These are phyloP conservation scores for Merops nubicus DNA, from an alignment of 2,113 vertebrate genomes.

Conservation along the genomic window DNA sequence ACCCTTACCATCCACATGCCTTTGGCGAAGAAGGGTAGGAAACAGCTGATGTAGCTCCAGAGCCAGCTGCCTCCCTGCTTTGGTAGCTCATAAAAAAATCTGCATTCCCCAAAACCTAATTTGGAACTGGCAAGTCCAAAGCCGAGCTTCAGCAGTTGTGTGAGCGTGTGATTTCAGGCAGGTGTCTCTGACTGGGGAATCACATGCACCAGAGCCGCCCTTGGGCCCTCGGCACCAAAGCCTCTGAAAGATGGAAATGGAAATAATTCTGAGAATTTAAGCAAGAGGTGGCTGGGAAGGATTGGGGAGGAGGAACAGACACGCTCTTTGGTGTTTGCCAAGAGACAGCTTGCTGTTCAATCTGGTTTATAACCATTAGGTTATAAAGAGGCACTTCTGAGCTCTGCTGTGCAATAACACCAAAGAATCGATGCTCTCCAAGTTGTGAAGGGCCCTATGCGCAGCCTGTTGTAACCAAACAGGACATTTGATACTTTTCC, in stretches of 20 bases:
- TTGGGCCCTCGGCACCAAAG: neutral
- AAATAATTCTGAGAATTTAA: slow-evolving; percentile 19
- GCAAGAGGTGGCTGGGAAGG: neutral
- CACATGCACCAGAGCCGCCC: neutral
- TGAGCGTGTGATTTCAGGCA: neutral
- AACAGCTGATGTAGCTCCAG: neutral
- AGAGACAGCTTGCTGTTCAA: slow-evolving; percentile 49
- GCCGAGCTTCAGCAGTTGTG: accelerated
- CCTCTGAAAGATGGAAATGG: neutral
- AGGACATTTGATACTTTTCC: neutral
- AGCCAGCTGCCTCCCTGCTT: neutral
- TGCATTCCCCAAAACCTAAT: neutral
- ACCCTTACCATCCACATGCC: neutral
- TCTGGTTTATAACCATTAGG: slow-evolving; percentile 50
- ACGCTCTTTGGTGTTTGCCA: slow-evolving; percentile 13
- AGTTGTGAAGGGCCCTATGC: neutral
- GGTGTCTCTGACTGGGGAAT: neutral
- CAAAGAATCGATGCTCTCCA: neutral
- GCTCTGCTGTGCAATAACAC: neutral
- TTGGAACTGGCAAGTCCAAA: neutral
- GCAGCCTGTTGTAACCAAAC: neutral
- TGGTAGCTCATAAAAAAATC: neutral
- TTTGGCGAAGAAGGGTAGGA: neutral
- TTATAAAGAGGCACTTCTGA: slow-evolving; percentile 36
- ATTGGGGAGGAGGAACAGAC: neutral